phyloP scores from a whole-genome alignment of 2,113 vertebrate species.

The Oceanodroma tethys region DNA sequence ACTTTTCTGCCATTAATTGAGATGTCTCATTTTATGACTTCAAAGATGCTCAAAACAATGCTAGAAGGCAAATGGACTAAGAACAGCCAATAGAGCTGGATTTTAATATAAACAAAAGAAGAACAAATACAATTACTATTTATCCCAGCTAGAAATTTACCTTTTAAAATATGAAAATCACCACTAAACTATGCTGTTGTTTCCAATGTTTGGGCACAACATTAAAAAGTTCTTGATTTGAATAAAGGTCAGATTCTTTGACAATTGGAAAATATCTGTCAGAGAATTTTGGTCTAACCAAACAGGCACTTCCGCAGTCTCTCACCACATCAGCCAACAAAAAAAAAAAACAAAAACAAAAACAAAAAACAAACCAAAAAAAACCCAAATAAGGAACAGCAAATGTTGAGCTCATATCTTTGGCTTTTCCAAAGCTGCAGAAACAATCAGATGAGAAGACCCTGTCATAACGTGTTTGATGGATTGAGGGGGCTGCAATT shows the following conservation, averaged over 20 bases:
- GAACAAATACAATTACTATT: not conserved
- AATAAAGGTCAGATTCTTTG: slow-evolving; percentile 63
- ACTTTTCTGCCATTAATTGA: not conserved
- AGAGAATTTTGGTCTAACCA: slow-evolving; percentile 34
- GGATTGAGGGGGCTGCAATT: not conserved
- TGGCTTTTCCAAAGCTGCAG: not conserved
- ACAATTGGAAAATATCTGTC: slow-evolving; percentile 60
- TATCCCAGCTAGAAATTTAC: slow-evolving; percentile 14
- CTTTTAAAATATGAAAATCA: slow-evolving; percentile 35
- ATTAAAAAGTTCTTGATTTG: slow-evolving; percentile 57
- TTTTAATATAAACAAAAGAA: slow-evolving; percentile 18
- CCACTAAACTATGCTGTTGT: not conserved
- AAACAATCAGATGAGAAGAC: not conserved
- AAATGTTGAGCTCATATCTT: not conserved
- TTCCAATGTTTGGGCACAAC: slow-evolving; percentile 44
- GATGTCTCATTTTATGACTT: not conserved
- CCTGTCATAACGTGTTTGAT: not conserved
- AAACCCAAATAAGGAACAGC: too few species aligned
- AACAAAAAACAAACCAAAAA: too few species aligned
- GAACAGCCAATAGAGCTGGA: not conserved
- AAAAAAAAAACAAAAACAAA: not conserved
- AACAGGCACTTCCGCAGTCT: not conserved
- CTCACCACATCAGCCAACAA: not conserved
- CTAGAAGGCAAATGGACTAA: not conserved
- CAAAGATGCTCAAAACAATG: not conserved